phyloP scores from a whole-genome alignment of 2,888 invertebrate genomes.

The Acronicta alni region DNA sequence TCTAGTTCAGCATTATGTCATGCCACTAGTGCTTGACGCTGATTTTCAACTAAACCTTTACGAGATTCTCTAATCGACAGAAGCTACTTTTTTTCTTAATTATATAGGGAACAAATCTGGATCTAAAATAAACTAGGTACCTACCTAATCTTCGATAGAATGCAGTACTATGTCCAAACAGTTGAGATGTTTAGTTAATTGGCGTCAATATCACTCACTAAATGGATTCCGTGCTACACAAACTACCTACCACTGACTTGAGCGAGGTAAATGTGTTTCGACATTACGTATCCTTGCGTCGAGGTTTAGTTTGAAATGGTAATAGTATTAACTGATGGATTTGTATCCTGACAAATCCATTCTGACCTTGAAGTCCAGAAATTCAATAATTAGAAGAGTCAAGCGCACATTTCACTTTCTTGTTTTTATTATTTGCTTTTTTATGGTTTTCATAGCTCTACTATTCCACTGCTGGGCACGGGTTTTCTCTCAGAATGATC shows the following conservation, averaged over 20 bases:
- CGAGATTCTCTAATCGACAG: too few species aligned
- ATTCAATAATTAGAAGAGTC: too few species aligned
- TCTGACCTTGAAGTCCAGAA: too few species aligned
- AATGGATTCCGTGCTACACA: neutral
- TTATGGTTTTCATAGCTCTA: too few species aligned
- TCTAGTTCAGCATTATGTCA: too few species aligned
- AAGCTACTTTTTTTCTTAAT: too few species aligned
- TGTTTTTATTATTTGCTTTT: too few species aligned
- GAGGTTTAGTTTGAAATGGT: constrained; percentile 21
- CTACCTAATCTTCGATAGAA: neutral
- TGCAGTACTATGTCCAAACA: neutral
- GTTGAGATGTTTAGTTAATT: neutral
- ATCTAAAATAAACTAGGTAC: neutral
- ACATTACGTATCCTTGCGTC: neutral
- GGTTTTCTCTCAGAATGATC: too few species aligned
- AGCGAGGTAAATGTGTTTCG: neutral
- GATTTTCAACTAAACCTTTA: too few species aligned
- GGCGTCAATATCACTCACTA: neutral
- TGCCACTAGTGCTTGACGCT: too few species aligned
- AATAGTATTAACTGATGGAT: constrained; percentile 17
- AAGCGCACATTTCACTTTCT: too few species aligned
- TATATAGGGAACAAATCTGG: neutral
- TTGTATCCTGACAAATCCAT: neutral
- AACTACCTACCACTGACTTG: neutral
- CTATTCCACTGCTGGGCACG: too few species aligned